Base-by-base conservation (phyloP, 2,888 invertebrate genomes). In the Tyria jacobaeae region DNA sequence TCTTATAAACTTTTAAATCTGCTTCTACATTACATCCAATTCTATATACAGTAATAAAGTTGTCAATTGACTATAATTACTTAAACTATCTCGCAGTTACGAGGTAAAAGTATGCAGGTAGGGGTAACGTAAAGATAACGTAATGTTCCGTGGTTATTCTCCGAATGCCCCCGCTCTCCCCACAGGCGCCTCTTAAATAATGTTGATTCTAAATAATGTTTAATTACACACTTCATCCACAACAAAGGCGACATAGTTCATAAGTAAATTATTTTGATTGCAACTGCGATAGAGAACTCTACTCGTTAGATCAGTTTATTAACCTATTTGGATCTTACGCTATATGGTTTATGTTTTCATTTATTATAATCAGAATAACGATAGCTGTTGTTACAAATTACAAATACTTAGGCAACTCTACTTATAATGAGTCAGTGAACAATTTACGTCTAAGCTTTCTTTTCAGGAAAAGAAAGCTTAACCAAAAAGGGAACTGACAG, bases 141-240 rank as follows among this genome's bases (percentile, higher is more conserved):
- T 82, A 85, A 85, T 70, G 67, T 17, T 12, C 54, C 69, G 79
- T 70, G 80, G 79, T 79, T 76, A 79, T 80, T 71, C 47, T 47
- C 31, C 41, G 41, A 31, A 14, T 44, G 21, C 53, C 24, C 34
- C 39, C 48, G 15, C 35, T 27, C 57, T 14, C 44, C n/a, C 64
- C 61, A 61, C 21, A 52, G 78, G 73, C 73, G 75, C 73, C 78
- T 79, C 82, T 87, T 87, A 83, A 81, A 85, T 86, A 87, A 87
- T 78, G 70, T 76, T 75, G 68, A 77, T 81, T 80, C 80, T 82
- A 82, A 81, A 84, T 84, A 82, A 84, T 82, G 81, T 78, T 77
- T 83, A 84, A 84, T 83, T 81, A 80, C 68, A 80, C 68, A 75
- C 69, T 66, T 57, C 72, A 70, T 70, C 64, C 67, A 63, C 71